Evolutionary conservation across 2,888 invertebrate genomes (phyloP).

Genomic region (Meta bourneti): DNA sequence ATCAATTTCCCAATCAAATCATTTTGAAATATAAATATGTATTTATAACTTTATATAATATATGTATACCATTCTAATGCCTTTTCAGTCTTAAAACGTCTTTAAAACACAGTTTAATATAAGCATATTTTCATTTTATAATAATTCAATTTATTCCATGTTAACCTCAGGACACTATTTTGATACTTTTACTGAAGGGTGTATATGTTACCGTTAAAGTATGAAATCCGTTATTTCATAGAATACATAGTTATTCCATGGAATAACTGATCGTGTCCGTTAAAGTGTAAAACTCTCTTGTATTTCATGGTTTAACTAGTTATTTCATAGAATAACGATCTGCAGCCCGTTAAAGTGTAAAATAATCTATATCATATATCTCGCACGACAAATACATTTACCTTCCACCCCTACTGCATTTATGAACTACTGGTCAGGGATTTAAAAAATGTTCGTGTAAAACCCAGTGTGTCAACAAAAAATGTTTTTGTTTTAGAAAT

Average conservation of each 20-base stretch:
- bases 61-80: too few species aligned
- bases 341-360: slow-evolving; percentile 2
- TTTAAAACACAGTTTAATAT: too few species aligned
- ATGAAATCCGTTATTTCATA: slow-evolving; percentile 39
- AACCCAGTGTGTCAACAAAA: slow-evolving; percentile 69
- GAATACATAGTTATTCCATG: slow-evolving; percentile 64
- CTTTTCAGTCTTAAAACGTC: too few species aligned
- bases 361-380: not conserved
- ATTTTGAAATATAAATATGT: too few species aligned
- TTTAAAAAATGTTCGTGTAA: slow-evolving; percentile 69
- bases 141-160: too few species aligned
- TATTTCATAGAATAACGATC: slow-evolving; percentile 49
- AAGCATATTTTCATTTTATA: too few species aligned
- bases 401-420: slow-evolving; percentile 51
- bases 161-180: too few species aligned
- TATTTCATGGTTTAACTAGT: slow-evolving; percentile 72
- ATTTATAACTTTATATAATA: too few species aligned
- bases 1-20: too few species aligned
- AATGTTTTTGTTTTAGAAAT: slow-evolving; percentile 50
- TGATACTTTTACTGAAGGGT: too few species aligned
- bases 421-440: slow-evolving; percentile 63
- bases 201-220: not conserved
- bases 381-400: slow-evolving; percentile 35
- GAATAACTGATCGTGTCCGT: slow-evolving; percentile 72
- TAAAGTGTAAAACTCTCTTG: slow-evolving; percentile 71